A percentile compares a stretch with the other conserved stretches of the same genome.
These are phyloP conservation scores for Tetropium fuscum DNA, from an alignment of 2,888 invertebrate species.

Conservation along the genomic window DNA sequence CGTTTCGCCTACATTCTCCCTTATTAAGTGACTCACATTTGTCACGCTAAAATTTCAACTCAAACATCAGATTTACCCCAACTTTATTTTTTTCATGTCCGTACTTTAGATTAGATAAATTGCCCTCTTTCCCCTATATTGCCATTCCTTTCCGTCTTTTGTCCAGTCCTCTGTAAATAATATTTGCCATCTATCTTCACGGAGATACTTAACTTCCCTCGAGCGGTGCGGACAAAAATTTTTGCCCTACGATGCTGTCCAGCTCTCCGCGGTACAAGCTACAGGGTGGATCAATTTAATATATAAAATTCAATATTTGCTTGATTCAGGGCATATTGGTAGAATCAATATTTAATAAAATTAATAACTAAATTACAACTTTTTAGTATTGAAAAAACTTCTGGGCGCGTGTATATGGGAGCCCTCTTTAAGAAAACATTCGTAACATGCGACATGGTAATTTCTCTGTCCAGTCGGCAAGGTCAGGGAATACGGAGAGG, in stretches of 20 bases:
- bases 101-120: slow-evolving; percentile 30
- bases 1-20: background rate
- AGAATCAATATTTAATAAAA: no score
- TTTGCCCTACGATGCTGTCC: background rate
- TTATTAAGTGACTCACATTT: slow-evolving; percentile 18
- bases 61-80: slow-evolving; percentile 27
- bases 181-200: slow-evolving; percentile 22
- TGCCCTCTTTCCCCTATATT: slow-evolving; percentile 19
- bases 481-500: no score
- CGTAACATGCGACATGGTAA: no score
- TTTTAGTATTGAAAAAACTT: no score
- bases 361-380: no score
- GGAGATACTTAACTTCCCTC: slow-evolving; percentile 18
- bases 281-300: no score
- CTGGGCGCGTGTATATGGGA: no score
- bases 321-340: no score
- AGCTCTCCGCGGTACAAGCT: no score
- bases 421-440: no score
- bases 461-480: no score
- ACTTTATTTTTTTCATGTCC: slow-evolving; percentile 23
- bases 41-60: slow-evolving; percentile 22
- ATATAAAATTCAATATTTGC: no score
- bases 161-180: slow-evolving; percentile 27
- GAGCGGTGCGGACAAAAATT: slow-evolving; percentile 5
- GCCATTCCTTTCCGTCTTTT: slow-evolving; percentile 24